Evolutionary conservation across 1,140 invertebrate species (phyloP), one percentile per base, ranked within the genome.

Genomic region (Cepaea nemoralis): DNA sequence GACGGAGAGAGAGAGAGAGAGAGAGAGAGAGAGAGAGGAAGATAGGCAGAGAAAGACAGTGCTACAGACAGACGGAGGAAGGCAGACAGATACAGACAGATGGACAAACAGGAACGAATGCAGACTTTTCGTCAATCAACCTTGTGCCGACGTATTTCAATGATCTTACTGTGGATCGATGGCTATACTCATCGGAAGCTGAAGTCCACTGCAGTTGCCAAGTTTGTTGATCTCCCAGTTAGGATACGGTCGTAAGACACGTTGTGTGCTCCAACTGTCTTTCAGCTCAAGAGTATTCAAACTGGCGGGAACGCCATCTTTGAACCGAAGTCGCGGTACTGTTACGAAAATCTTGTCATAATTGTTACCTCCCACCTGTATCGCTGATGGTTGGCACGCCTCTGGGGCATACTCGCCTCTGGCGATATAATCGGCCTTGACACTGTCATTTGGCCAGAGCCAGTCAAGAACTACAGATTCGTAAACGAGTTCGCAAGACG

Each of bases 111-210:
- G n/a, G n/a, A n/a, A n/a, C n/a, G n/a, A n/a, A n/a, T n/a, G n/a
- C n/a, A n/a, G n/a, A n/a, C n/a, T n/a, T n/a, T n/a, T n/a, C n/a
- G n/a, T n/a, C n/a, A n/a, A n/a, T n/a, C n/a, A n/a, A n/a, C n/a
- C n/a, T n/a, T n/a, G n/a, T n/a, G n/a, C n/a, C n/a, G n/a, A n/a
- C n/a, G n/a, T n/a, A n/a, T n/a, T n/a, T n/a, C n/a, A n/a, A n/a
- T 33, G 14, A 66, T 66, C 8, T 66, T 33, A 70, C 69, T 35
- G 33, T n/a, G 69, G 69, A 35, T 70, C 69, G 6, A 70, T 8
- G 19, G 69, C 69, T 24, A 70, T 39, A 35, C 69, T 70, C 69
- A 70, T 70, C n/a, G 69, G 16, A 27, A 70, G 69, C 69, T 70
- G 69, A 33, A 70, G 69, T 12, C n/a, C 69, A 12, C 35, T 70